Evolutionary conservation across 2,888 invertebrate species (phyloP).

Genomic region (Eudemis profundana): DNA sequence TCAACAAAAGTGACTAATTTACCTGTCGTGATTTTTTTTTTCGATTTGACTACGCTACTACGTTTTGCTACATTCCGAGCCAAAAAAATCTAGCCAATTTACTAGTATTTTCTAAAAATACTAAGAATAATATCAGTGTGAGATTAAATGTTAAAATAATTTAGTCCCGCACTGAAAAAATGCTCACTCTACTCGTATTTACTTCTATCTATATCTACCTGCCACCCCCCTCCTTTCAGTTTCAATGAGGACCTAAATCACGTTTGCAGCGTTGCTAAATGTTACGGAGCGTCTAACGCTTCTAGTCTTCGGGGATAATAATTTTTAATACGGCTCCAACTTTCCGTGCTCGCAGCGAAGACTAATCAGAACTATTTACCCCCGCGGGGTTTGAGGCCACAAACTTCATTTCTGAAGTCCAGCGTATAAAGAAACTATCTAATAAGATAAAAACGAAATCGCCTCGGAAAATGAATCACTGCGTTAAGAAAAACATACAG

Average conservation of each 20-base stretch:
- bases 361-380: conserved; percentile 43
- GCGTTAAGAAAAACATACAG: not conserved
- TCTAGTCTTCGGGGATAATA: conserved; percentile 36
- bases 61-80: too few species aligned
- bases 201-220: too few species aligned
- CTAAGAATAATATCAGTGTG: too few species aligned
- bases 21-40: too few species aligned
- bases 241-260: not conserved
- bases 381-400: conserved; percentile 35
- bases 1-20: too few species aligned
- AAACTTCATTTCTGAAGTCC: conserved; percentile 41
- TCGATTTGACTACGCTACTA: too few species aligned
- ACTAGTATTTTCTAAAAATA: too few species aligned
- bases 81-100: too few species aligned
- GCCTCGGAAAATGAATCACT: not conserved
- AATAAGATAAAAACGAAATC: conserved; percentile 29
- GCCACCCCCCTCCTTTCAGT: not conserved
- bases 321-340: conserved; percentile 40
- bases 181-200: too few species aligned
- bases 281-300: conserved; percentile 12
- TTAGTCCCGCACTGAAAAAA: too few species aligned
- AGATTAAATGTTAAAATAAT: too few species aligned
- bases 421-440: conserved; percentile 31
- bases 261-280: conserved; percentile 10
- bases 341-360: conserved; percentile 19